Percentiles rank a stretch among this genome's conserved stretches.
Conservation (phyloP, 2,888 invertebrate genomes). For the Lamellibrachia columna region DNA sequence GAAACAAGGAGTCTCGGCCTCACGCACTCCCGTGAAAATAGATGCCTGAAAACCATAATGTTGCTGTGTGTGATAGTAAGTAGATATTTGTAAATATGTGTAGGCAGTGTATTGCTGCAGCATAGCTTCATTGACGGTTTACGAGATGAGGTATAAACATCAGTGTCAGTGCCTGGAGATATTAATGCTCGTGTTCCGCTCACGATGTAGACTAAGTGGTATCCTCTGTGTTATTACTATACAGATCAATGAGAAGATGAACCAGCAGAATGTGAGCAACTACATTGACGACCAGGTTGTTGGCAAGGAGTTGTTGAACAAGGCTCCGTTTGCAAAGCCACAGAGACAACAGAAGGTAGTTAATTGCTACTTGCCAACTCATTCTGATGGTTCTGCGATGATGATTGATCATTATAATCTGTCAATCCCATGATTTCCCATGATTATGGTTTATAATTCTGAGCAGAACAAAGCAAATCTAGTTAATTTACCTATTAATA, state of each 20-base stretch:
- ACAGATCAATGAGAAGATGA: conserved; percentile 29
- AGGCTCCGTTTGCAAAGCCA: conserved; percentile 47
- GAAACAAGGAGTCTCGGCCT: no score
- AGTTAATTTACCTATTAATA: not conserved
- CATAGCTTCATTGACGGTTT: not conserved
- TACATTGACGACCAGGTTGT: conserved; percentile 16
- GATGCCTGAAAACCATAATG: no score
- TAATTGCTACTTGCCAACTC: not conserved
- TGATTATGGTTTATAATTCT: conserved; percentile 20
- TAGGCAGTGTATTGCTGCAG: not conserved
- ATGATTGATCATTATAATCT: conserved; percentile 18
- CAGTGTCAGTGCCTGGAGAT: not conserved
- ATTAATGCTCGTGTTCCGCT: not conserved
- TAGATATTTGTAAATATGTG: not conserved
- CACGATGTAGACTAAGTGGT: not conserved
- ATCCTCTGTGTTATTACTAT: not conserved
- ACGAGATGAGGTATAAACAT: not conserved
- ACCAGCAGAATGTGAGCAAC: conserved; percentile 26
- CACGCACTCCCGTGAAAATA: no score
- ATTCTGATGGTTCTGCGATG: not conserved
- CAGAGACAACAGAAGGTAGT: conserved; percentile 57
- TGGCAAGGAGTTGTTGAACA: conserved; percentile 3
- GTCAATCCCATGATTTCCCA: conserved; percentile 23
- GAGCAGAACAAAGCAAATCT: not conserved
- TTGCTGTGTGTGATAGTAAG: no score